Conservation (phyloP, 1,140 invertebrate genomes). For the Apis laboriosa region DNA sequence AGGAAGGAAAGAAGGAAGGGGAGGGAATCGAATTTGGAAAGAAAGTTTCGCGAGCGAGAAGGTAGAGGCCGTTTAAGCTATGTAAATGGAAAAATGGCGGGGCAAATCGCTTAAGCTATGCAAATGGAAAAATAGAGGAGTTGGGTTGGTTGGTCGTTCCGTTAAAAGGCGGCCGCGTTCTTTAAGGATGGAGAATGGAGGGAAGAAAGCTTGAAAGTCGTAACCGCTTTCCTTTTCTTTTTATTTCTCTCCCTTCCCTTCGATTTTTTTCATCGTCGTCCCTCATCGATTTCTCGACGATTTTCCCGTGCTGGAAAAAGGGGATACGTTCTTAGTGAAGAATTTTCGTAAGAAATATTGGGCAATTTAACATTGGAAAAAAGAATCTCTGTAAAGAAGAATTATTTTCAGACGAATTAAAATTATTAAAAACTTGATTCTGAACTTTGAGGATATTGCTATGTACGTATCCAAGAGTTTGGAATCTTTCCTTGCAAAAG, state of each 20-base stretch:
- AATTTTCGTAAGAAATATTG: too few species aligned
- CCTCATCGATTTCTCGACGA: neutral
- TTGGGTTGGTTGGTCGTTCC: neutral
- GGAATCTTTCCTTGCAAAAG: too few species aligned
- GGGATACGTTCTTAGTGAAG: too few species aligned
- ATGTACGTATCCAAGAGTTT: too few species aligned
- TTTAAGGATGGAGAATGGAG: too few species aligned
- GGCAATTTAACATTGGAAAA: too few species aligned
- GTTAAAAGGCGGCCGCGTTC: conserved; percentile 31
- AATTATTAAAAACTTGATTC: too few species aligned
- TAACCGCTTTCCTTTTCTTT: neutral
- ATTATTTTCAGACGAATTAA: too few species aligned
- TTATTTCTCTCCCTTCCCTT: too few species aligned
- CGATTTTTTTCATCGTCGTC: neutral
- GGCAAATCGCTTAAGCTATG: conserved; percentile 46
- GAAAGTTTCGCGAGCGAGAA: neutral
- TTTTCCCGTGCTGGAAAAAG: neutral
- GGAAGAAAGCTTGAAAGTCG: neutral
- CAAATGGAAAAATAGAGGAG: conserved; percentile 40
- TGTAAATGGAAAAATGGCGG: conserved; percentile 47
- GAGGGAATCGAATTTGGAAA: conserved; percentile 26
- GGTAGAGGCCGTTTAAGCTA: conserved; percentile 35
- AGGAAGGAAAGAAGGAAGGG: too few species aligned
- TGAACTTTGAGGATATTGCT: too few species aligned
- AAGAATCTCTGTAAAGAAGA: too few species aligned